Conservation (phyloP, 2,797 vertebrate species). For the Gymnoscopelus microlampas region DNA sequence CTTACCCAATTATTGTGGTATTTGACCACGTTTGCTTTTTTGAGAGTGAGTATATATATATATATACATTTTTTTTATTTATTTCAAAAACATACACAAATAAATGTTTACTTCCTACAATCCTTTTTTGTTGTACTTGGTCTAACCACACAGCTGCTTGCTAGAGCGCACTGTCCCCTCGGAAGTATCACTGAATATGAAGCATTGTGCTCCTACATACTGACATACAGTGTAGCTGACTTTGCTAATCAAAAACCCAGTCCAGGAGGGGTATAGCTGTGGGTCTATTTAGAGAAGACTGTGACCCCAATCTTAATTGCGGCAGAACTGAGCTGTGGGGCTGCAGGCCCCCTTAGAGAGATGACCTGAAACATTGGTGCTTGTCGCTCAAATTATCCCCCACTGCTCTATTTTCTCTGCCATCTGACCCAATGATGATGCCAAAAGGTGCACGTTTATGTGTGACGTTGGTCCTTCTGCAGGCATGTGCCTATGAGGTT, state of each 20-base stretch:
- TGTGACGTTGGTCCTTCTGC: slow-evolving; percentile 12
- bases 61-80: no score
- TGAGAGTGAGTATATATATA: no score
- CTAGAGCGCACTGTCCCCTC: slow-evolving; percentile 7
- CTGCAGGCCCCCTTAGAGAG: slow-evolving; percentile 55
- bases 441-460: slow-evolving; percentile 14
- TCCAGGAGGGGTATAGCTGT: slow-evolving; percentile 49
- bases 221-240: slow-evolving; percentile 45
- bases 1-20: neutral
- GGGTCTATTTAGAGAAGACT: slow-evolving; percentile 67
- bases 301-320: slow-evolving; percentile 74
- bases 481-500: neutral
- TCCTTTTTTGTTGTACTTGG: no score
- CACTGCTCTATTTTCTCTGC: slow-evolving; percentile 68
- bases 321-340: slow-evolving; percentile 60
- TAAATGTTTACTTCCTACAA: neutral
- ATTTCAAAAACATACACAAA: neutral
- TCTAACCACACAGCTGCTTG: neutral
- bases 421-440: slow-evolving; percentile 54
- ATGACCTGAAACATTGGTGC: slow-evolving; percentile 72
- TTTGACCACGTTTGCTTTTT: neutral
- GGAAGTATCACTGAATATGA: neutral
- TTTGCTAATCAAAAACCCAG: slow-evolving; percentile 54
- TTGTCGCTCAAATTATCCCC: slow-evolving; percentile 66
- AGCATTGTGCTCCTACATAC: slow-evolving; percentile 3